Base-by-base conservation (phyloP, 1,140 invertebrate species). In the Drosophila persimilis region DNA sequence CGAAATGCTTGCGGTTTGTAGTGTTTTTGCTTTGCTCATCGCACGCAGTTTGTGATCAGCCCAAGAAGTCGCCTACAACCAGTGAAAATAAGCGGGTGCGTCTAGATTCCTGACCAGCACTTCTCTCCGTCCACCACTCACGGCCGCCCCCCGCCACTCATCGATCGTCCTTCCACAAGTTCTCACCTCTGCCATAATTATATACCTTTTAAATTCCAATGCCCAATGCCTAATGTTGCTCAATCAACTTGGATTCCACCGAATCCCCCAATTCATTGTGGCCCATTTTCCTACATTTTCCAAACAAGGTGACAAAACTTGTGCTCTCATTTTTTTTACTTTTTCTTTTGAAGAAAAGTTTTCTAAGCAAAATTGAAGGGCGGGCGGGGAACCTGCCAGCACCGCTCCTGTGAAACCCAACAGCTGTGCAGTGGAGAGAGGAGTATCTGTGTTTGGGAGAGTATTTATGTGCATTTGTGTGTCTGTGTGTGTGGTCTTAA, bases 271-370 rank as follows among this genome's bases (percentile, higher is more conserved):
- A 39, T 39, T 39, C 35, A 39, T 13, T 13, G 35, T 39, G 35
- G 35, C 35, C 35, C 35, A 39, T 39, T 13, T 39, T 39, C 13
- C n/a, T 48, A 65, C 64, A 26, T 54, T 74, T 71, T 74, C 20
- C 47, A 20, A 39, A 62, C 43, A 74, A 74, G 71, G 71, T 74
- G 71, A 74, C 71, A 72, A 74, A 46, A 74, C 61, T 74, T 74
- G 53, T 43, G 43, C 54, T n/a, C 24, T 24, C 24, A 39, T 39
- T 13, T 39, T 13, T 3, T 39, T 39, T 65, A 50, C 52, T 57
- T 70, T 52, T 69, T 44, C 44, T 26, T 69, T 70, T 50, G 66
- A 55, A 13, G 52, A 69, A 70, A 70, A 70, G 45, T 69, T 70
- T 70, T 35, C 26, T 43, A 45, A 24, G 44, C 20, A 26, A 65